Conservation (phyloP, 2,113 vertebrate species). For the Erinaceus europaeus region DNA sequence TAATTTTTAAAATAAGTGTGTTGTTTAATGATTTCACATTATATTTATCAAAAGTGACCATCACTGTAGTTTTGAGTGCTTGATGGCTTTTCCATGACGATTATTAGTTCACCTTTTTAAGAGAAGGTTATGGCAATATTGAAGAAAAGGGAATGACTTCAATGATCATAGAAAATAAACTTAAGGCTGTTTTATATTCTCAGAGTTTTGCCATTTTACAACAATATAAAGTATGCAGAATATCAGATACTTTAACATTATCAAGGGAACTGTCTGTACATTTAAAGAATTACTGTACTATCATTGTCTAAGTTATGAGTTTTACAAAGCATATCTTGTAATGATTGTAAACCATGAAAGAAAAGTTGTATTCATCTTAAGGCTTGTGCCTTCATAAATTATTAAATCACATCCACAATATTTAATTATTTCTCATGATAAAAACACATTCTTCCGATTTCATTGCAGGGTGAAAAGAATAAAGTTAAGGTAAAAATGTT, state of each 20-base stretch:
- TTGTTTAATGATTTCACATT: slow-evolving; percentile 51
- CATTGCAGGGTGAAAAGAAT: slow-evolving; percentile 61
- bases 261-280: slow-evolving; percentile 25
- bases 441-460: slow-evolving; percentile 46
- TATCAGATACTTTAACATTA: slow-evolving; percentile 45
- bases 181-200: background rate
- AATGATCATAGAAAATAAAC: slow-evolving; percentile 47
- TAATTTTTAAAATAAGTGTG: slow-evolving; percentile 43
- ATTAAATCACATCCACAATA: background rate
- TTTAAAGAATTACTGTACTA: slow-evolving; percentile 12
- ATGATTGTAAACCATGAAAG: slow-evolving; percentile 32
- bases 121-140: slow-evolving; percentile 54
- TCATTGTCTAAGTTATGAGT: background rate
- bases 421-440: slow-evolving; percentile 45
- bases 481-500: background rate
- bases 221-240: slow-evolving; percentile 43
- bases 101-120: slow-evolving; percentile 54
- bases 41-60: slow-evolving; percentile 53
- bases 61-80: slow-evolving; percentile 59
- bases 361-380: slow-evolving; percentile 33
- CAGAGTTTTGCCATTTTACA: slow-evolving; percentile 55
- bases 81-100: slow-evolving; percentile 69
- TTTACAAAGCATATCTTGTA: background rate
- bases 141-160: slow-evolving; percentile 61
- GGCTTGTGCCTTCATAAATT: background rate